Base-by-base conservation (phyloP, 2,888 invertebrate species). In the Cinara cedri region DNA sequence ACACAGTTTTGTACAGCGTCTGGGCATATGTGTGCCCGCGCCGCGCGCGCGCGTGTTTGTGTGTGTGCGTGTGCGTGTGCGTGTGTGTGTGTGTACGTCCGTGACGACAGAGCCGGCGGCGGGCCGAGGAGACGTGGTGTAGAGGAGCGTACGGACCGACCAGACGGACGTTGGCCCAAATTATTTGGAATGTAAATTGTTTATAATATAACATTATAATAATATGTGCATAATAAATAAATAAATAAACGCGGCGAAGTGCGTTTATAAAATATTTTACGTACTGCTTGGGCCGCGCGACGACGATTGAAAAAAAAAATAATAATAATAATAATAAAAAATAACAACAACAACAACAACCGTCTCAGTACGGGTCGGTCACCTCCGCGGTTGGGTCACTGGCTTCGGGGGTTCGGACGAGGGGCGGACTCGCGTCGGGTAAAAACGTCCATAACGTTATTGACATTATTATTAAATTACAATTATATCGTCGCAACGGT, bases 151-250 rank as follows among this genome's bases (percentile, higher is more conserved):
- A 21, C 49, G 1, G 42, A n/a, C 16, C n/a, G 14, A 71, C 62
- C 44, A 21, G 65, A 63, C 44, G 63, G 74, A 75, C 51, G 24
- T 44, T 65, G 55, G 55, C 3, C 55, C 65, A 44, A 55, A 75
- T 75, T 65, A 42, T 49, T 65, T 1, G 75, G 75, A 63, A 75
- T 24, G 62, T 44, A 65, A 75, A 51, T 51, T 34, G 63, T 60
- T 44, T 60, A 46, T 49, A 14, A n/a, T n/a, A 34, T 34, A 4
- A 4, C 6, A 34, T 34, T 34, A 34, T 34, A 4, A 34, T 34
- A 34, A 34, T 34, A 34, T 6, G 34, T 6, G 34, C 34, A 34
- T 34, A 21, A 68, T 26, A 3, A 63, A 44, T 2, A 1, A 62
- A 62, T 34, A 63, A 13, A n/a, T n/a, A 42, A 63, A 34, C 19